phyloP scores from a whole-genome alignment of 2,797 vertebrate species.

The Dryobates pubescens region DNA sequence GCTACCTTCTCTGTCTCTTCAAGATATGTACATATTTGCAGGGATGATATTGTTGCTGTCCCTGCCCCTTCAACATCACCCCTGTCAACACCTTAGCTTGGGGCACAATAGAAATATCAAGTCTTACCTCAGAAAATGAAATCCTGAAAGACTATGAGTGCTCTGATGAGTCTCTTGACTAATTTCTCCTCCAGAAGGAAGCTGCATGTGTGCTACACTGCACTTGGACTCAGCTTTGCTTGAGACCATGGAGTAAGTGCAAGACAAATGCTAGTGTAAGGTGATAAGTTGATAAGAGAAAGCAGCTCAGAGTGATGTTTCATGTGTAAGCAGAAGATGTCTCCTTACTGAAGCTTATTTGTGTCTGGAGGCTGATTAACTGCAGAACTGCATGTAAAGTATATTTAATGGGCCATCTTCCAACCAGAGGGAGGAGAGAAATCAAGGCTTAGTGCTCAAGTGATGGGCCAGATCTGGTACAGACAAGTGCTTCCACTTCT shows the following conservation, averaged over 20 bases:
- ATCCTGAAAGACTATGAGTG: background rate
- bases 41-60: background rate
- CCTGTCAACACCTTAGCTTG: background rate
- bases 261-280: background rate
- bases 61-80: background rate
- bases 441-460: background rate
- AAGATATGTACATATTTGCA: fast-evolving
- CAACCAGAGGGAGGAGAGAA: background rate
- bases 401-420: fast-evolving
- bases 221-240: background rate
- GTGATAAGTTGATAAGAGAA: background rate
- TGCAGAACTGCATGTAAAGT: background rate
- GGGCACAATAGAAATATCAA: background rate
- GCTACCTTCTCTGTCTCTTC: background rate
- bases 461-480: background rate
- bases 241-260: background rate
- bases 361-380: background rate
- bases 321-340: background rate
- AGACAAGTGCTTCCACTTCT: background rate
- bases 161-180: background rate
- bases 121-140: background rate
- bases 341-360: background rate
- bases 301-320: background rate
- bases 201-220: background rate
- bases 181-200: background rate